A percentile compares a stretch with the other conserved stretches of the same genome.
Conservation (phyloP, 1,140 invertebrate species). For the Mercenaria mercenaria region DNA sequence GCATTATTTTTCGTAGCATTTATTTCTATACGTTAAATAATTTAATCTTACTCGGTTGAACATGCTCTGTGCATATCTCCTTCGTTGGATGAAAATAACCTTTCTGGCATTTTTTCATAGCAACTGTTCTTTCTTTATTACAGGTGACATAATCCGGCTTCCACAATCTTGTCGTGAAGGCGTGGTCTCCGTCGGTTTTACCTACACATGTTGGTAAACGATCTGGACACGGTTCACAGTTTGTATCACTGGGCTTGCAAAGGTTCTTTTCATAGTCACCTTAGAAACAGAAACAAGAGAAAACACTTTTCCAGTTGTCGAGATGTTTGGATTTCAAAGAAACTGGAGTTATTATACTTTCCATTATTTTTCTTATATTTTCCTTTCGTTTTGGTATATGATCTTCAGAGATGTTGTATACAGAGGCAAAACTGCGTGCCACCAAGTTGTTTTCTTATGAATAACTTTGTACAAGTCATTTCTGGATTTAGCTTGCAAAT, state of each 20-base stretch:
- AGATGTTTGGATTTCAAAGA: neutral
- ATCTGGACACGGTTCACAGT: slow-evolving; percentile 62
- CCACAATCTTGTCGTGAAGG: slow-evolving; percentile 63
- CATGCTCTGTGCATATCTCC: slow-evolving; percentile 35
- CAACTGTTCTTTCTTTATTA: slow-evolving; percentile 65
- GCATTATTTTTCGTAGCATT: no score
- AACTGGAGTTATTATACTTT: no score
- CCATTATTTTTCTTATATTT: no score
- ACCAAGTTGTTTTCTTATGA: no score
- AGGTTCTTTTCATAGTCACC: slow-evolving; percentile 72
- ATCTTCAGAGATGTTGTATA: no score
- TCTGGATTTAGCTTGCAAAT: no score
- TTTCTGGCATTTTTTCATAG: slow-evolving; percentile 51
- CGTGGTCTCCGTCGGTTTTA: slow-evolving; percentile 64
- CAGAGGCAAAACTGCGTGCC: no score
- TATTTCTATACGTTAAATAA: no score
- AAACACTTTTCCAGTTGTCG: neutral
- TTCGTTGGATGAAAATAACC: slow-evolving; percentile 50
- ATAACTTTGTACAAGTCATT: no score
- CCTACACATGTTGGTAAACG: slow-evolving; percentile 68
- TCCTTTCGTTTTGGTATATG: no score
- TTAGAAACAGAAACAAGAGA: slow-evolving; percentile 16
- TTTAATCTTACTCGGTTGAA: neutral
- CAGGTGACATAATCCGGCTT: slow-evolving; percentile 65
- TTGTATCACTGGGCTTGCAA: slow-evolving; percentile 43